Evolutionary conservation across 2,113 vertebrate species (phyloP), one percentile per base, ranked within the genome.

Genomic region (Rattus norvegicus): DNA sequence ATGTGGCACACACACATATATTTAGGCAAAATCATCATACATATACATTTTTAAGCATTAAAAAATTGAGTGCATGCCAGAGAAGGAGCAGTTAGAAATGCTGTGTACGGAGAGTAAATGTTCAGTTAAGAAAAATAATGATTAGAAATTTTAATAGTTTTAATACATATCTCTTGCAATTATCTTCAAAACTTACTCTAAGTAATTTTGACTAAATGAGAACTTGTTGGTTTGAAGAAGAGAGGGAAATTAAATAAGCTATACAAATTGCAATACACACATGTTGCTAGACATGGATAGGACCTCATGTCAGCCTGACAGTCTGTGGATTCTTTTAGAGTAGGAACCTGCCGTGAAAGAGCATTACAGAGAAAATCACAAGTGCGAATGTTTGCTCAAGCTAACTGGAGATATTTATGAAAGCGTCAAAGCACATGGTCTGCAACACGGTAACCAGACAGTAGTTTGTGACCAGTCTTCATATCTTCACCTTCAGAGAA

Each of bases 161-260:
- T 85, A 93, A 88, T 86, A 87, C 1, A 52, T 88, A 65, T 75
- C n/a, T 92, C 22, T 39, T 88, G 16, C 49, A 92, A 85, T 61
- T 43, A 26, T 91, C 39, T 94, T 88, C 88, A 96, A 88, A 95
- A 79, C 14, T 88, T 28, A 94, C 96, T 94, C 49, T 92, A 90
- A 76, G 80, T 6, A 83, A 39, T 56, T 93, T 90, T 43, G 11
- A 93, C 85, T 91, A 88, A 47, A n/a, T 26, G 12, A 96, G 67
- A 85, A 79, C 67, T 79, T n/a, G 88, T 4, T 80, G 49, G 67
- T 43, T 75, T 86, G 67, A 39, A 28, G 36, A 94, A 91, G 79
- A 67, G 26, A 93, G 67, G 54, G 26, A 83, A 67, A 93, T 33
- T 11, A 96, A 95, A 94, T 70, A 69, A 93, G 36, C 70, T 85